A percentile compares a stretch with the other conserved stretches of the same genome.
phyloP scores from a whole-genome alignment of 1,140 invertebrate species.

The Aphaenogaster ashmeadi region DNA sequence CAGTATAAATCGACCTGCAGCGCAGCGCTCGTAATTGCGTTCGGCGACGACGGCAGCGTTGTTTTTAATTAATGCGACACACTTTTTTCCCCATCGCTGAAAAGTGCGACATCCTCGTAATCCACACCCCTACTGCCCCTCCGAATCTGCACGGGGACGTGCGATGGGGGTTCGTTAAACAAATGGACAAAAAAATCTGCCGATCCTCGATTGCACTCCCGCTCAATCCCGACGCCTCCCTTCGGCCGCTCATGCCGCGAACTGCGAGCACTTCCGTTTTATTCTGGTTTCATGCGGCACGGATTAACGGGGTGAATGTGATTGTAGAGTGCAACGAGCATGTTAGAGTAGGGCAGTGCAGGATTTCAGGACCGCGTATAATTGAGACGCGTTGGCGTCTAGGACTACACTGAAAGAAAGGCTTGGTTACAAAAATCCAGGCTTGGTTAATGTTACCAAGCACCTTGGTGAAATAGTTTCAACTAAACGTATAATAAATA shows the following conservation, averaged over 20 bases:
- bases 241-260: background rate
- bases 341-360: background rate
- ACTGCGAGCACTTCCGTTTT: constrained; percentile 44
- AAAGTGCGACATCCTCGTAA: constrained; percentile 76
- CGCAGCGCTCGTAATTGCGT: constrained; percentile 76
- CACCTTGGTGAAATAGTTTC: too few species aligned
- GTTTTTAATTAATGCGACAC: constrained; percentile 85
- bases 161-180: constrained; percentile 45
- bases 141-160: background rate
- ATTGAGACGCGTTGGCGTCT: background rate
- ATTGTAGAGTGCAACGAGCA: constrained; percentile 12
- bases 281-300: constrained; percentile 4
- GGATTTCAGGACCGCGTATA: background rate
- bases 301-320: constrained; percentile 33
- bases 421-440: too few species aligned
- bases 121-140: constrained; percentile 65
- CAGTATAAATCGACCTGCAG: constrained; percentile 70
- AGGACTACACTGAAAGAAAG: too few species aligned
- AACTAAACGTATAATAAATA: too few species aligned
- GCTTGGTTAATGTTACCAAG: too few species aligned
- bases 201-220: constrained; percentile 37
- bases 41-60: constrained; percentile 70
- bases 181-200: constrained; percentile 32
- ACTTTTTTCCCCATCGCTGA: constrained; percentile 79
- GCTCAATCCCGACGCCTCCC: background rate